These are phyloP conservation scores for Lottia gigantea DNA, from an alignment of 2,888 invertebrate genomes.

Conservation along the genomic window DNA sequence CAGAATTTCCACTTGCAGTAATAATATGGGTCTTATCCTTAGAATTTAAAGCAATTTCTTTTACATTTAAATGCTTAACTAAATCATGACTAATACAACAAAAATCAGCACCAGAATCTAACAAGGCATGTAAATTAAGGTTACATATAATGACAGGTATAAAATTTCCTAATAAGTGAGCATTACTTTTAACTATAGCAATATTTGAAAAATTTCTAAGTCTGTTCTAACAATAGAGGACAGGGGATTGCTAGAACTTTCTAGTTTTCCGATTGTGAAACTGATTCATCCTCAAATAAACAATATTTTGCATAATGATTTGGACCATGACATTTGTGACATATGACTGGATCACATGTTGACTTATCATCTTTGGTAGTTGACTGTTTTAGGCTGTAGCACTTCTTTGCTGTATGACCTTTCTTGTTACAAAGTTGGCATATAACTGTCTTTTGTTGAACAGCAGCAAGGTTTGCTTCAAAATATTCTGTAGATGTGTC, in stretches of 20 bases:
- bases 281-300: background rate
- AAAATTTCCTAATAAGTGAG: background rate
- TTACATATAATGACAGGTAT: background rate
- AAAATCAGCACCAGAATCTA: conserved; percentile 12
- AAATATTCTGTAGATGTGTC: too few species aligned
- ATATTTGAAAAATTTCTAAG: background rate
- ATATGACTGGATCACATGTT: background rate
- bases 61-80: background rate
- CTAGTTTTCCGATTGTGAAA: background rate
- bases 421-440: background rate
- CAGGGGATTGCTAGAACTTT: background rate
- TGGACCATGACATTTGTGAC: background rate
- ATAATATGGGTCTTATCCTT: background rate
- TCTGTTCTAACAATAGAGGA: too few species aligned
- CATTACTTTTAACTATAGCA: background rate
- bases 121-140: background rate
- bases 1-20: conserved; percentile 7
- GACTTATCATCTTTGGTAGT: background rate
- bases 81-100: background rate
- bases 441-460: background rate
- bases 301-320: background rate
- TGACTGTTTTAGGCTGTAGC: background rate
- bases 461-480: too few species aligned
- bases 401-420: background rate
- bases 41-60: background rate